Evolutionary conservation across 1,140 invertebrate species (phyloP).

Genomic region (Drosophila subpulchrella): DNA sequence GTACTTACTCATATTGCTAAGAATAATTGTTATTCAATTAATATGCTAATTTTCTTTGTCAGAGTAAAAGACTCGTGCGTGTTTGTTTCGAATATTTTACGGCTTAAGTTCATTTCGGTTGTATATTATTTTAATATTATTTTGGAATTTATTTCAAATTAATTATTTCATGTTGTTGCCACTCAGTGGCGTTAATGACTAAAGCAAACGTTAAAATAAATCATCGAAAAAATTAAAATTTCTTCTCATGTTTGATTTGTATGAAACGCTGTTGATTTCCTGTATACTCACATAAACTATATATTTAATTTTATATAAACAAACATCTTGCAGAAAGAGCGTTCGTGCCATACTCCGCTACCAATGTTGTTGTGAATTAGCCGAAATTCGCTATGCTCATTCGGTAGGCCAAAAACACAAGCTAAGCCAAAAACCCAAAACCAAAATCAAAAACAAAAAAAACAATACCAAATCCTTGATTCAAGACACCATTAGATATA

Average conservation of each 20-base stretch:
- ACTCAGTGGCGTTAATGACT: constrained; percentile 39
- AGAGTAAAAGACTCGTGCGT: constrained; percentile 67
- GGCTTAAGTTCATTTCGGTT: constrained; percentile 24
- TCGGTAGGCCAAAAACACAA: constrained; percentile 84
- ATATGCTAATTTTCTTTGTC: constrained; percentile 75
- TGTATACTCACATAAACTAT: constrained; percentile 70
- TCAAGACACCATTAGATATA: constrained; percentile 32
- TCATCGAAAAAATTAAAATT: constrained; percentile 33
- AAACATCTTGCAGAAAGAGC: constrained; percentile 85
- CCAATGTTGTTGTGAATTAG: constrained; percentile 85
- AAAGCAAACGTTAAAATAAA: constrained; percentile 44
- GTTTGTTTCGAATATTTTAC: constrained; percentile 61
- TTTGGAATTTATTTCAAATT: constrained; percentile 9
- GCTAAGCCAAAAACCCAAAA: constrained; percentile 61
- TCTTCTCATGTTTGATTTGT: constrained; percentile 41
- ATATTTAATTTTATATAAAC: constrained; percentile 80
- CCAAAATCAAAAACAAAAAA: constrained; percentile 33
- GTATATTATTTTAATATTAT: constrained; percentile 29
- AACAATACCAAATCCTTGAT: constrained; percentile 21
- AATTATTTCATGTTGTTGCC: constrained; percentile 33
- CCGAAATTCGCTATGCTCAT: constrained; percentile 84
- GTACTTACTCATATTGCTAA: constrained; percentile 68
- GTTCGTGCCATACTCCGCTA: constrained; percentile 84
- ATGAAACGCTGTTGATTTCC: constrained; percentile 44
- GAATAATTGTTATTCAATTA: constrained; percentile 49